These are phyloP conservation scores for Euproctis similis DNA, from an alignment of 2,888 invertebrate genomes.

Conservation along the genomic window DNA sequence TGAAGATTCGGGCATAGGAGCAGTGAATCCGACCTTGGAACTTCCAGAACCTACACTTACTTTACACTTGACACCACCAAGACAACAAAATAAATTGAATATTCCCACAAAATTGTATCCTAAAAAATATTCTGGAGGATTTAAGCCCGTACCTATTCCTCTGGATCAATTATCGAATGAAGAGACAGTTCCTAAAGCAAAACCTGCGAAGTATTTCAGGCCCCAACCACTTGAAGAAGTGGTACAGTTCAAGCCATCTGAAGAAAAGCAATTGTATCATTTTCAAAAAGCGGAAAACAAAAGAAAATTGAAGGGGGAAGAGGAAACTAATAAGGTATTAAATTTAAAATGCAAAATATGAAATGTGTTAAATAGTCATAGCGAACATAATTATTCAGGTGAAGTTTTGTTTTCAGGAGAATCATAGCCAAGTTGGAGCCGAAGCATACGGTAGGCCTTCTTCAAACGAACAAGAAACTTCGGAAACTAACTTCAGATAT, in stretches of 20 bases:
- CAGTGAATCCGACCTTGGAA: slow-evolving; percentile 23
- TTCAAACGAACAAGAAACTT: slow-evolving; percentile 52
- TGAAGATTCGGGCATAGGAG: slow-evolving; percentile 32
- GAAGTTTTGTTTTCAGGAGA: slow-evolving; percentile 26
- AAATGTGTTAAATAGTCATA: not conserved
- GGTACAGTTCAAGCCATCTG: slow-evolving; percentile 34
- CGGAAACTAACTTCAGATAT: slow-evolving; percentile 52
- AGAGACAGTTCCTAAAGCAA: slow-evolving; percentile 57
- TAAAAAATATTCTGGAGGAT: slow-evolving; percentile 73
- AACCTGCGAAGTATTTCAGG: slow-evolving; percentile 53
- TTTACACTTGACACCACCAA: slow-evolving; percentile 46
- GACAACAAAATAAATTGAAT: slow-evolving; percentile 35
- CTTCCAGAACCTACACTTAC: slow-evolving; percentile 45
- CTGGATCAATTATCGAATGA: slow-evolving; percentile 41
- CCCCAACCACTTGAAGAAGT: slow-evolving; percentile 42
- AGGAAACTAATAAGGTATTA: slow-evolving; percentile 33
- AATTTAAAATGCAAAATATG: slow-evolving; percentile 7
- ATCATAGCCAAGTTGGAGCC: slow-evolving; percentile 21
- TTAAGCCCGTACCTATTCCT: slow-evolving; percentile 64
- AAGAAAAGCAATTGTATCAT: slow-evolving; percentile 56
- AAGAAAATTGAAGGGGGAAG: slow-evolving; percentile 54
- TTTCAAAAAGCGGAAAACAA: slow-evolving; percentile 71
- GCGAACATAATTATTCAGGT: slow-evolving; percentile 1
- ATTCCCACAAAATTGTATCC: slow-evolving; percentile 74
- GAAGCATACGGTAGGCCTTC: slow-evolving; percentile 29